A percentile compares a stretch with the other conserved stretches of the same genome.
These are phyloP conservation scores for Drosophila lutescens DNA, from an alignment of 2,888 invertebrate species.

Conservation along the genomic window DNA sequence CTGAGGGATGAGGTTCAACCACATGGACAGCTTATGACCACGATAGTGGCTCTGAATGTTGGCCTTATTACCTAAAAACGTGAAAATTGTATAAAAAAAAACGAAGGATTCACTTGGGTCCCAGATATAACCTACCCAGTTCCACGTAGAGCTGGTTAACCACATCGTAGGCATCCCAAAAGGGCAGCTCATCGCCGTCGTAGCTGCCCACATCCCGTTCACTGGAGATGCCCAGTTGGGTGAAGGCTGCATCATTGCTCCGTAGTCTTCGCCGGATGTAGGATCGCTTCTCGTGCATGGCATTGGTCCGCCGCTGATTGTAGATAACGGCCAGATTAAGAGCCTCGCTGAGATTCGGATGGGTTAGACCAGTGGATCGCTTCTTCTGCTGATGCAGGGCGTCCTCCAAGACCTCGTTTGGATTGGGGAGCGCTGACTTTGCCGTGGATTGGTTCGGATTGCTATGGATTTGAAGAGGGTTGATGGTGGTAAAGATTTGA, in stretches of 20 bases:
- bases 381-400: slow-evolving; percentile 53
- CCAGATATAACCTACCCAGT: slow-evolving; percentile 86
- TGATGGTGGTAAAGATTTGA: too few relatives aligned
- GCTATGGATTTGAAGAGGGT: slow-evolving; percentile 44
- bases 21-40: slow-evolving; percentile 96
- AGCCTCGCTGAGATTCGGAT: slow-evolving; percentile 56
- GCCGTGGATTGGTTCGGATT: slow-evolving; percentile 81
- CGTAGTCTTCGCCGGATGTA: slow-evolving; percentile 69
- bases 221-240: slow-evolving; percentile 41
- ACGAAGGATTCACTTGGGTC: background rate
- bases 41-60: slow-evolving; percentile 95
- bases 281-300: slow-evolving; percentile 79
- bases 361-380: slow-evolving; percentile 45
- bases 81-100: too few relatives aligned
- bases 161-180: slow-evolving; percentile 95
- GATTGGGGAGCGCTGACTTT: slow-evolving; percentile 41
- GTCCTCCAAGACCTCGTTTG: slow-evolving; percentile 14
- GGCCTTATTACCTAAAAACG: slow-evolving; percentile 87
- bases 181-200: slow-evolving; percentile 86
- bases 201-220: slow-evolving; percentile 64
- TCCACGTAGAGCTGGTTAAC: slow-evolving; percentile 95
- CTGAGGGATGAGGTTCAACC: slow-evolving; percentile 95
- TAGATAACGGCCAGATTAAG: slow-evolving; percentile 80
- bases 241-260: slow-evolving; percentile 66
- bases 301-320: slow-evolving; percentile 79